These are phyloP conservation scores for Apomyelois bistriatella DNA, from an alignment of 2,888 invertebrate genomes.

Conservation along the genomic window DNA sequence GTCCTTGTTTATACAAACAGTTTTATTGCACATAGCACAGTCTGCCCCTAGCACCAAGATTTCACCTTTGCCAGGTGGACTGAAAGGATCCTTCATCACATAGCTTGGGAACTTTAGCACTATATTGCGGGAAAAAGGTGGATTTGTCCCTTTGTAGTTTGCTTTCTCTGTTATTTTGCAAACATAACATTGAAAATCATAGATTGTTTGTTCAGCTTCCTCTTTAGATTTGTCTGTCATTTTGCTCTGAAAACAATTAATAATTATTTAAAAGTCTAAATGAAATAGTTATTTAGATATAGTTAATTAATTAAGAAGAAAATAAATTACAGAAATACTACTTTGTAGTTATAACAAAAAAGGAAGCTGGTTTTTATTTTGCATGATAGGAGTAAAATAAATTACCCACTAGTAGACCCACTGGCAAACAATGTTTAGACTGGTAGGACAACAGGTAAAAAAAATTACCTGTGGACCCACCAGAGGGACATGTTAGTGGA, in stretches of 20 bases:
- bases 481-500: too few relatives aligned
- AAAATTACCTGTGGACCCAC: too few relatives aligned
- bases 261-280: too few relatives aligned
- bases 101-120: slow-evolving; percentile 86
- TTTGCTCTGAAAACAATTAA: slow-evolving; percentile 44
- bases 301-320: too few relatives aligned
- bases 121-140: slow-evolving; percentile 86
- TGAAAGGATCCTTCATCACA: slow-evolving; percentile 92
- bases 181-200: slow-evolving; percentile 81
- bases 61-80: slow-evolving; percentile 86
- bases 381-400: too few relatives aligned
- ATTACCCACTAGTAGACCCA: too few relatives aligned
- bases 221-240: slow-evolving; percentile 51
- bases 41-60: slow-evolving; percentile 88
- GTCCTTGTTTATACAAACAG: slow-evolving; percentile 85
- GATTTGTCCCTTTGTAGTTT: slow-evolving; percentile 87
- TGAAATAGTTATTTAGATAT: too few relatives aligned
- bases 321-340: too few relatives aligned
- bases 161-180: slow-evolving; percentile 86
- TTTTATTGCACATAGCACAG: slow-evolving; percentile 83
- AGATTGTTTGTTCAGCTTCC: slow-evolving; percentile 35
- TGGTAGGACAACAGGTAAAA: too few relatives aligned
- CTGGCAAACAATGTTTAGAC: too few relatives aligned
- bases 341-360: too few relatives aligned
- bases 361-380: too few relatives aligned